A percentile compares a stretch with the other conserved stretches of the same genome.
Evolutionary conservation across 2,113 vertebrate species (phyloP).

Genomic region (Poicephalus gulielmi): DNA sequence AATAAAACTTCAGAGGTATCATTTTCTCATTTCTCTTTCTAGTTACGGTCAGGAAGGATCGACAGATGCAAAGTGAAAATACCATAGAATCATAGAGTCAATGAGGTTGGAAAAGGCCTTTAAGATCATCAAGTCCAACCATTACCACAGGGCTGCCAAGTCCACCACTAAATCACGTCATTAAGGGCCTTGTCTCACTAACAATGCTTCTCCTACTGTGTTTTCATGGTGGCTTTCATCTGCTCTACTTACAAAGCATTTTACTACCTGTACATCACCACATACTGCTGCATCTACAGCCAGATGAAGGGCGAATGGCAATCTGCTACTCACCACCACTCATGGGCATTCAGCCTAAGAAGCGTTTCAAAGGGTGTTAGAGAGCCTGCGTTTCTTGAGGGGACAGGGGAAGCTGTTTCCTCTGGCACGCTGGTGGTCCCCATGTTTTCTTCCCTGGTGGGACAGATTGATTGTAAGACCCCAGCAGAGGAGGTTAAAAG

Average conservation of each 20-base stretch:
- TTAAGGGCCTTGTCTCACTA: background rate
- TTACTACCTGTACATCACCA: background rate
- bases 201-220: rapidly evolving
- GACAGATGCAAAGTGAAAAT: background rate
- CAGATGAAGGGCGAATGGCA: background rate
- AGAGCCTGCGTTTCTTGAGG: background rate
- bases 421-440: background rate
- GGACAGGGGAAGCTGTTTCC: background rate
- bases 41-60: background rate
- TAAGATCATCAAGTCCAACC: background rate
- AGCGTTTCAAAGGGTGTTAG: rapidly evolving
- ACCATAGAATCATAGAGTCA: background rate
- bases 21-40: slow-evolving; percentile 27
- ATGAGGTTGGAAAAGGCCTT: background rate
- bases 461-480: background rate
- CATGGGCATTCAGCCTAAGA: background rate
- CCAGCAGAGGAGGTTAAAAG: background rate
- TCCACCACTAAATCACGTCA: background rate
- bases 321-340: background rate
- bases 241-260: background rate
- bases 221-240: background rate
- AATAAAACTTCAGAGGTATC: background rate
- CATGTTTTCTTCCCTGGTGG: background rate
- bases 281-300: background rate
- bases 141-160: background rate